Evolutionary conservation across 2,797 vertebrate species (phyloP).

Genomic region (Crocidura indochinensis): DNA sequence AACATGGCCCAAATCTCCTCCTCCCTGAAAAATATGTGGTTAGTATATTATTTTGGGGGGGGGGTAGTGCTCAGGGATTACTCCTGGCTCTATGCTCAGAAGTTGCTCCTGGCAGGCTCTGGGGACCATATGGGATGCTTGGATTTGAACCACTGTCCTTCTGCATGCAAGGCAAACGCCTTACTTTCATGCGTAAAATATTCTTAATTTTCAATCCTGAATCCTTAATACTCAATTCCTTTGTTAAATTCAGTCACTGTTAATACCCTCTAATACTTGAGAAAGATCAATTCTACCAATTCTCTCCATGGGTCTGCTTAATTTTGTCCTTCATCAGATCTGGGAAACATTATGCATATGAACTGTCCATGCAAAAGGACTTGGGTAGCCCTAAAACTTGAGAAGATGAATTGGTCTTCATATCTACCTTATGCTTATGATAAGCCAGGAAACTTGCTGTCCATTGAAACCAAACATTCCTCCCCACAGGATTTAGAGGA

Average conservation of each 20-base stretch:
- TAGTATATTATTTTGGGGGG: no score
- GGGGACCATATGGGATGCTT: no score
- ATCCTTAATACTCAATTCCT: no score
- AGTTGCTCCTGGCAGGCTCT: no score
- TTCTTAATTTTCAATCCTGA: no score
- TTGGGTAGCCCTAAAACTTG: slow-evolving; percentile 15
- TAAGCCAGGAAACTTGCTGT: not conserved
- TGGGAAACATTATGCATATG: not conserved
- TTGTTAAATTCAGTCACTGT: no score
- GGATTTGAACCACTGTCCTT: no score
- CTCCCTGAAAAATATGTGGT: no score
- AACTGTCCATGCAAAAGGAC: not conserved
- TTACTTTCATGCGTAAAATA: no score
- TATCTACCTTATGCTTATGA: not conserved
- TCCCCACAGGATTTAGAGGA: slow-evolving; percentile 91
- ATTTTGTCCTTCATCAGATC: slow-evolving; percentile 2
- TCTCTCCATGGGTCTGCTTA: not conserved
- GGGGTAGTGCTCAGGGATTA: no score
- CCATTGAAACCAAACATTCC: not conserved
- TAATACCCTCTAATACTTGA: not conserved
- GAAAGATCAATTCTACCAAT: slow-evolving; percentile 4
- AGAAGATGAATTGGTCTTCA: not conserved
- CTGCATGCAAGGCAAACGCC: no score
- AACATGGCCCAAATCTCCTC: not conserved
- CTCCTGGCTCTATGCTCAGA: no score